Base-by-base conservation (phyloP, 1,140 invertebrate genomes). In the Zaprionus kolodkinae region DNA sequence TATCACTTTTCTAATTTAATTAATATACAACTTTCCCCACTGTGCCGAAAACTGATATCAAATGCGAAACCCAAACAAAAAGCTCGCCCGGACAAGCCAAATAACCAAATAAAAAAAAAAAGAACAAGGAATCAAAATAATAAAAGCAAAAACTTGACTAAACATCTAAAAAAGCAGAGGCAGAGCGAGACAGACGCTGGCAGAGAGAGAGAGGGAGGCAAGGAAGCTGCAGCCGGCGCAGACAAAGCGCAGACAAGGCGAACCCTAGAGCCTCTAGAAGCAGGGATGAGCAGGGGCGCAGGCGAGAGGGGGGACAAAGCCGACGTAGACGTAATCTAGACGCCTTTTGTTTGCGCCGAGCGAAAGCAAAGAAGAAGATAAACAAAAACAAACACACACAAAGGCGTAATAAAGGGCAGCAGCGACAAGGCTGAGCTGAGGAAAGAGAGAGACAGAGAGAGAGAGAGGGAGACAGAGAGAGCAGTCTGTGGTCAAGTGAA, bases 51-150 rank as follows among this genome's bases (percentile, higher is more conserved):
- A 79, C 64, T 79, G 67, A 88, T 83, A 80, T 83, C 76, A 83
- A 83, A 88, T 80, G 76, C 72, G 52, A 83, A 88, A 83, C 71
- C 84, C 86, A 87, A 87, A 86, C 84, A 86, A 86, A 77, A 78
- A 60, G 56, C 48, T 72, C 38, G 25, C 11, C 17, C 45, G 45
- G 15, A 50, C 45, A 25, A 25, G 17, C 45, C 45, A 50, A 50
- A 50, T 50, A 50, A 17, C 45, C 45, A 50, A 50, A 50, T 50
- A 25, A 50, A 21, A 25, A 50, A 50, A 12, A 70, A 30, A 30
- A 2, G 27, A 30, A 6, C 48, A 35, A 55, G 48, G 13, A 52
- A 48, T 17, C 25, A 45, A 60, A 66, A 55, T 56, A 65, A 72
- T 56, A 55, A 57, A 62, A 69, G 50, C 12, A 45, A 77, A 76